Evolutionary conservation across 2,113 vertebrate genomes (phyloP).

Genomic region (Laticauda laticaudata): DNA sequence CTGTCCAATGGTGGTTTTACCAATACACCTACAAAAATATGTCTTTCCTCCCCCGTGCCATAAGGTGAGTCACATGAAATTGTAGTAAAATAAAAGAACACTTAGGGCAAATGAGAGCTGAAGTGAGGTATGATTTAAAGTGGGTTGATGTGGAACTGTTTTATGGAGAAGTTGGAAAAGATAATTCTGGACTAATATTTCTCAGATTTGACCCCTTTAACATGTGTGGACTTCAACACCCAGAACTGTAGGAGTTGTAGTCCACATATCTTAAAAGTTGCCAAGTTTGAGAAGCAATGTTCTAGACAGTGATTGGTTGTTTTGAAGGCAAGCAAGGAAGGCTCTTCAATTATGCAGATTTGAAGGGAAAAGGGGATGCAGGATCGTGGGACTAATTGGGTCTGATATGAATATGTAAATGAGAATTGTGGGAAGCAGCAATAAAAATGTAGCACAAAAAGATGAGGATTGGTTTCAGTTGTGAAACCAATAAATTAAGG

Average conservation of each 20-base stretch:
- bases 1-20: constrained; percentile 91
- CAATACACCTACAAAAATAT: constrained; percentile 86
- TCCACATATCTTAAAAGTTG: neutral
- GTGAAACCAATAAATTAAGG: neutral
- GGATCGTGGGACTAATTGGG: neutral
- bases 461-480: neutral
- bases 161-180: neutral
- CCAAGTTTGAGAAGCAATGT: neutral
- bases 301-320: neutral
- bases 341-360: neutral
- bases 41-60: constrained; percentile 75
- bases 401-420: neutral
- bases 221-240: neutral
- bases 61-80: constrained; percentile 68
- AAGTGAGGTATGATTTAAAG: too few relatives aligned
- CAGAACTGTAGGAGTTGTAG: neutral
- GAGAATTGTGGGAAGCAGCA: neutral
- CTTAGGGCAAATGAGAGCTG: neutral
- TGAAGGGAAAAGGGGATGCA: neutral
- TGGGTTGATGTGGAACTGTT: neutral
- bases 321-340: neutral
- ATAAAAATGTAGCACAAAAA: neutral
- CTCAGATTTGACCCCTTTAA: neutral
- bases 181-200: neutral
- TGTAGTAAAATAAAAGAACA: neutral